Evolutionary conservation across 2,888 invertebrate genomes (phyloP).

Genomic region (Salticus scenicus): DNA sequence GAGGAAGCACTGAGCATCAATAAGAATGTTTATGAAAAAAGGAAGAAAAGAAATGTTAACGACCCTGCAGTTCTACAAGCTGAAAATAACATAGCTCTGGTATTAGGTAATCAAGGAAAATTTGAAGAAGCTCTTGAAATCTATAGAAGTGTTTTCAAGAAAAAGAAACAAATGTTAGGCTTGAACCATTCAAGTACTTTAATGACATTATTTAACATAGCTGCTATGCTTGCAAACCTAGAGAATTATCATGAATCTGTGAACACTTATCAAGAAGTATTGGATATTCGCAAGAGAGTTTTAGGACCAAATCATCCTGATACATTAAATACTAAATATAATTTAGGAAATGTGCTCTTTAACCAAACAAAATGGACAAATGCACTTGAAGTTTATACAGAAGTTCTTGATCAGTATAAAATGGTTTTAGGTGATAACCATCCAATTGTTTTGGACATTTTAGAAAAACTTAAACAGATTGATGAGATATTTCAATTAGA

Average conservation of each 20-base stretch:
- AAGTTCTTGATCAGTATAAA: neutral
- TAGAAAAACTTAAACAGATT: neutral
- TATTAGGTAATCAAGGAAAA: neutral
- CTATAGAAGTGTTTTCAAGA: constrained; percentile 1
- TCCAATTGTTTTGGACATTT: neutral
- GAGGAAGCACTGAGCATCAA: neutral
- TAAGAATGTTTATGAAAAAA: neutral
- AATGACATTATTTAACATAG: neutral
- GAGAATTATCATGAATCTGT: neutral
- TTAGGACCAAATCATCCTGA: neutral
- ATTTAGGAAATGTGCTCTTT: neutral
- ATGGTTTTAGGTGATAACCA: neutral
- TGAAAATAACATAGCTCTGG: constrained; percentile 9
- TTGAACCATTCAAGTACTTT: constrained; percentile 2
- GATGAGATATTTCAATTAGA: neutral
- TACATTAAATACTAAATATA: neutral
- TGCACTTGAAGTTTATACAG: neutral
- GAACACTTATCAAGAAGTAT: neutral
- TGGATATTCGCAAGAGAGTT: neutral
- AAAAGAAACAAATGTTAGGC: constrained; percentile 24
- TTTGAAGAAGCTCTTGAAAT: constrained; percentile 23
- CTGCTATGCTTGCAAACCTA: neutral
- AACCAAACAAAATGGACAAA: neutral
- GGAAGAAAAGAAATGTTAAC: neutral
- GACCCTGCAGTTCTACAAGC: neutral